phyloP scores from a whole-genome alignment of 2,888 invertebrate genomes.

The Andrena bucephala region DNA sequence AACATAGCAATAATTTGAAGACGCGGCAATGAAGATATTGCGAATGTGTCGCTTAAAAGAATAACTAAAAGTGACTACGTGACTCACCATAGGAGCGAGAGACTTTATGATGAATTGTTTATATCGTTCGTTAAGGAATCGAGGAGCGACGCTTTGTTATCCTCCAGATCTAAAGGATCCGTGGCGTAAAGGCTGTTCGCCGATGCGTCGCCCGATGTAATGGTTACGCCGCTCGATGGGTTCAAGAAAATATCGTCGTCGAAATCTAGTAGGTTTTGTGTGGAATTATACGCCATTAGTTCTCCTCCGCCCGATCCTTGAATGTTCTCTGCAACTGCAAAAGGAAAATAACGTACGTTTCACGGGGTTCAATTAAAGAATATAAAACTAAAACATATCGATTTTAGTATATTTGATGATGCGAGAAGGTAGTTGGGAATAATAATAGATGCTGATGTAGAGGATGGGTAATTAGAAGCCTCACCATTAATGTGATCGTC shows the following conservation, averaged over 20 bases:
- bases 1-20: conserved; percentile 16
- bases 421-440: too few relatives aligned
- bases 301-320: conserved; percentile 76
- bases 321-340: conserved; percentile 59
- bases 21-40: not conserved
- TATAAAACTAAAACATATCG: too few relatives aligned
- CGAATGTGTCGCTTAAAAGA: not conserved
- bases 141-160: conserved; percentile 77
- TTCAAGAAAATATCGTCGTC: conserved; percentile 80
- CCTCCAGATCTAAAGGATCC: conserved; percentile 75
- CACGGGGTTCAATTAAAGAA: not conserved
- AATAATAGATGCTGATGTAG: too few relatives aligned
- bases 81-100: conserved; percentile 57
- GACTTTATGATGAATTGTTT: conserved; percentile 69
- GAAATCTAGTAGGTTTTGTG: conserved; percentile 78
- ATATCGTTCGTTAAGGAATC: conserved; percentile 72
- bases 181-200: conserved; percentile 60
- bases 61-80: not conserved
- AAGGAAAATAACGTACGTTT: not conserved
- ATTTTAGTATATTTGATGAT: too few relatives aligned
- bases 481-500: conserved; percentile 73
- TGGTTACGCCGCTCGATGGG: conserved; percentile 61
- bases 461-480: not conserved
- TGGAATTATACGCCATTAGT: conserved; percentile 81
- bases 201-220: conserved; percentile 49